A percentile compares a stretch with the other conserved stretches of the same genome.
These are phyloP conservation scores for Eupithecia insigniata DNA, from an alignment of 2,888 invertebrate species.

Conservation along the genomic window DNA sequence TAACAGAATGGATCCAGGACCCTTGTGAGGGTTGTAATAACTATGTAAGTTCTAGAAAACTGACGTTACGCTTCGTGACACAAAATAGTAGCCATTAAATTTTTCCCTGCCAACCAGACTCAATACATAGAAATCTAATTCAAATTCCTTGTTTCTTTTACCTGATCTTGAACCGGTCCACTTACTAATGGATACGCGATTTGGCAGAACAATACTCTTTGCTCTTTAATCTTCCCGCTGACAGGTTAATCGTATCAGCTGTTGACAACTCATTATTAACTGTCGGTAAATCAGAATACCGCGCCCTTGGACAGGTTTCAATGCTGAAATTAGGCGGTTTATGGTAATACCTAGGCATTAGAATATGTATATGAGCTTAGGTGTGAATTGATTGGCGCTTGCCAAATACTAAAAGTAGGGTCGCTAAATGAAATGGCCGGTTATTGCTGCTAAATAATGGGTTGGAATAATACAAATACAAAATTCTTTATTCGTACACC, in stretches of 20 bases:
- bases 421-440: no score
- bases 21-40: neutral
- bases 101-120: neutral
- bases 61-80: neutral
- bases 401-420: neutral
- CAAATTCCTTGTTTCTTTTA: neutral
- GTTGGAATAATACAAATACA: no score
- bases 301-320: constrained; percentile 33
- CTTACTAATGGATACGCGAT: constrained; percentile 30
- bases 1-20: neutral
- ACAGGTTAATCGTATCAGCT: constrained; percentile 44
- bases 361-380: neutral
- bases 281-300: constrained; percentile 16
- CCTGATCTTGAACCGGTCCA: constrained; percentile 7
- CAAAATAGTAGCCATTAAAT: neutral
- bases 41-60: neutral
- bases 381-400: neutral
- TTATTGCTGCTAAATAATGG: no score
- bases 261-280: constrained; percentile 34
- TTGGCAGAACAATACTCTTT: constrained; percentile 43
- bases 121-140: neutral
- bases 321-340: constrained; percentile 17
- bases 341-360: neutral
- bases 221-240: constrained; percentile 47
- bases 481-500: no score